These are phyloP conservation scores for Apolygus lucorum DNA, from an alignment of 1,140 invertebrate species.

Conservation along the genomic window DNA sequence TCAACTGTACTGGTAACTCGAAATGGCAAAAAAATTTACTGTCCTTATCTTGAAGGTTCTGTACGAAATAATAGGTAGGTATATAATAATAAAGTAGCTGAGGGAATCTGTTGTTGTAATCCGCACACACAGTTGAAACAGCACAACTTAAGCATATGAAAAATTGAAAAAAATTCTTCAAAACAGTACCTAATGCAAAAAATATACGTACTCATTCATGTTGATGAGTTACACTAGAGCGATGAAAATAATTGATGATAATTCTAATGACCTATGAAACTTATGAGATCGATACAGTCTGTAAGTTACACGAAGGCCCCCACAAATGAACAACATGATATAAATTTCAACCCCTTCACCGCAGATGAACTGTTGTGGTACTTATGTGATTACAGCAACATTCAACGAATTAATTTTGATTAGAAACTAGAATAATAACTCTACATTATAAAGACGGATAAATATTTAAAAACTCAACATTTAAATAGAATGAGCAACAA, in stretches of 20 bases:
- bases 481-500: not conserved
- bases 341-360: not conserved
- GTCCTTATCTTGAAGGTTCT: no score
- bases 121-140: no score
- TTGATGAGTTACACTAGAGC: not conserved
- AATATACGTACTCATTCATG: not conserved
- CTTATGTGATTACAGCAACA: no score
- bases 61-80: no score
- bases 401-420: no score
- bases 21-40: no score
- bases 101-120: not conserved
- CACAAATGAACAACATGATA: not conserved
- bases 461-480: not conserved
- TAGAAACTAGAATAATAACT: not conserved
- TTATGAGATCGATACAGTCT: conserved; percentile 9
- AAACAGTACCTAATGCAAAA: no score
- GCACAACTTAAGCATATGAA: no score
- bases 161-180: no score
- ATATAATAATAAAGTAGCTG: not conserved
- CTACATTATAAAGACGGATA: not conserved
- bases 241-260: not conserved
- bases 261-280: not conserved
- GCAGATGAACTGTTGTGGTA: not conserved
- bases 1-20: no score
- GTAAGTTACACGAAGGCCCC: conserved; percentile 14